Conservation (phyloP, 1,140 invertebrate species). For the Anastatus disparis region DNA sequence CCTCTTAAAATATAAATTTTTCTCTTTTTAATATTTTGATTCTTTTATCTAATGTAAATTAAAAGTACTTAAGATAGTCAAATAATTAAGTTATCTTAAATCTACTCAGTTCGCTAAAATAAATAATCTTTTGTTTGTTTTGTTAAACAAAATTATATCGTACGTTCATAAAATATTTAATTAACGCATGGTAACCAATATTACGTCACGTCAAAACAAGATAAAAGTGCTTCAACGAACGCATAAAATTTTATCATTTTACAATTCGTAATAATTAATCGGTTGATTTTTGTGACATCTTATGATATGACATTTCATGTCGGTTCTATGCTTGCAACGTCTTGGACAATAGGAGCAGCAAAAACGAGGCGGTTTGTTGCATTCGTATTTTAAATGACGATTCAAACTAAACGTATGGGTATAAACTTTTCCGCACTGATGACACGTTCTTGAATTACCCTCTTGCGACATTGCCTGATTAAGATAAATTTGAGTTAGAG, state of each 20-base stretch:
- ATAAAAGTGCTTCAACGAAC: no score
- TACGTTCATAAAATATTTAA: neutral
- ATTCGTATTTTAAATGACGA: conserved; percentile 25
- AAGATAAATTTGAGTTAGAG: neutral
- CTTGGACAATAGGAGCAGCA: conserved; percentile 8
- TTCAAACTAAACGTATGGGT: neutral
- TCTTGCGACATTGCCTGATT: no score
- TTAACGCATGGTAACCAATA: no score
- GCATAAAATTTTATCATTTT: no score
- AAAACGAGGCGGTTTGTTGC: conserved; percentile 3
- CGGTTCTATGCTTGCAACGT: conserved; percentile 1
- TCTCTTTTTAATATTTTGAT: no score
- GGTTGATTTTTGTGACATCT: conserved; percentile 5
- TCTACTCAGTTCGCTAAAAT: no score
- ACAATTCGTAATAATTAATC: neutral
- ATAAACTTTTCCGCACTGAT: neutral
- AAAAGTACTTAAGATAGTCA: no score
- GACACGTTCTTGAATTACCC: neutral
- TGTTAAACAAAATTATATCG: neutral
- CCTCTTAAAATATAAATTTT: no score
- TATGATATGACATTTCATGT: conserved; percentile 7
- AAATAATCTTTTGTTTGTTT: no score
- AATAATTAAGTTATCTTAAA: no score
- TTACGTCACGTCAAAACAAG: no score
- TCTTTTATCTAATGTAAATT: no score